Evolutionary conservation across 92 coral and sea anemone species (phyloP), one percentile per base, ranked within the genome.

Genomic region (Palythoa caribaeorum): DNA sequence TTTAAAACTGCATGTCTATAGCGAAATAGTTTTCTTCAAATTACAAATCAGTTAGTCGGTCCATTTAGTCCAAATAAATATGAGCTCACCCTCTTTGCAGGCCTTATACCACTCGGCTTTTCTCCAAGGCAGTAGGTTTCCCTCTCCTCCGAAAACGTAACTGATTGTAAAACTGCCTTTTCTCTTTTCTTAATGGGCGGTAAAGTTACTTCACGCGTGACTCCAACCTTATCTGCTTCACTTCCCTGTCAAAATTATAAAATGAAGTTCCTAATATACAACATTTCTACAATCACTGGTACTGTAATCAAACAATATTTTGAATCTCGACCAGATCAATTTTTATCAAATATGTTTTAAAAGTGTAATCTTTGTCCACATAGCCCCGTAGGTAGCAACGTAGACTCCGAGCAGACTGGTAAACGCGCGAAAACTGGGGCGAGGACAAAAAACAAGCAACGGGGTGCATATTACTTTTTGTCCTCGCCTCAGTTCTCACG

Each of bases 111-210:
- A 73, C 88, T 87, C 8, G 86, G 90, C 14, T 85, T 65, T 65
- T 65, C 76, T 20, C 76, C 86, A 48, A 81, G 76, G 59, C 17
- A 36, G 54, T 39, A 66, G 12, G 48, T 66, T 48, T 66, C 86
- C 15, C 65, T 36, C 44, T 66, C 66, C n/a, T 66, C 63, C 47
- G 36, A 38, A 68, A 81, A 81, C 10, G 57, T 20, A 21, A 81
- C 86, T 48, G 76, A 81, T 66, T 53, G 52, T 16, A 9, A 9
- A 12, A 71, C 44, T 48, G 76, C 21, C 0, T 66, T 81, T 44
- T 51, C 59, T 11, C 63, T 69, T 48, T 44, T 75, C 7, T 91
- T 83, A 21, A 92, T 77, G 13, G 92, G 94, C 48, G 94, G 94
- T 8, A 92, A 74, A 9, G 79, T 79, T 12, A 71, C 71, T 13